Conservation (phyloP, 1,140 invertebrate genomes). For the Tetranychus cinnabarinus region DNA sequence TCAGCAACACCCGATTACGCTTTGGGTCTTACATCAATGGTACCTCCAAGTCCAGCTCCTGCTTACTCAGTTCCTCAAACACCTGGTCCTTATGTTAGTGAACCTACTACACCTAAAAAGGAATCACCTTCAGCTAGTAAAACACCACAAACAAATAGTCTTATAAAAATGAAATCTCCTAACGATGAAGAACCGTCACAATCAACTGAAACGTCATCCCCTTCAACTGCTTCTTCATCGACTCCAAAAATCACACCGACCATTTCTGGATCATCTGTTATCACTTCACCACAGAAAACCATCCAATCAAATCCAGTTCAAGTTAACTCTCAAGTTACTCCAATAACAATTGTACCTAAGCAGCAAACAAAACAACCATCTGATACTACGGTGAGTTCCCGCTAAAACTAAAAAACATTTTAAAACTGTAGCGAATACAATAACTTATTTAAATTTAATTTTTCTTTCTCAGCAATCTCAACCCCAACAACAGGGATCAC, state of each 20-base stretch:
- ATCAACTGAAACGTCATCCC: too few relatives aligned
- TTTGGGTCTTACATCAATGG: constrained; percentile 31
- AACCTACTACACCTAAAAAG: neutral
- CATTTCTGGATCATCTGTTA: constrained; percentile 17
- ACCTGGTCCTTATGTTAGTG: neutral
- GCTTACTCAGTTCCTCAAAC: neutral
- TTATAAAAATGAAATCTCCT: too few relatives aligned
- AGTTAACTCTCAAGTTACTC: neutral
- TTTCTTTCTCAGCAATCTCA: neutral
- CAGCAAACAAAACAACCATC: too few relatives aligned
- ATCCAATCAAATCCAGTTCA: neutral
- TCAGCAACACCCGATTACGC: constrained; percentile 46
- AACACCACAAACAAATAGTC: too few relatives aligned
- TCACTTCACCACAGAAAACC: constrained; percentile 10
- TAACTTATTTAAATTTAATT: too few relatives aligned
- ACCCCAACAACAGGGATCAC: neutral
- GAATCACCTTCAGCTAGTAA: too few relatives aligned
- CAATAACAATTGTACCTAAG: too few relatives aligned
- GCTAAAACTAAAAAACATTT: too few relatives aligned
- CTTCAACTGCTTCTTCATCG: neutral
- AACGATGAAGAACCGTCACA: too few relatives aligned
- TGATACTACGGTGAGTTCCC: too few relatives aligned
- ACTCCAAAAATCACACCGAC: neutral
- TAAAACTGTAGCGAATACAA: too few relatives aligned
- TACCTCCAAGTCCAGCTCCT: constrained; percentile 4